Conservation (phyloP, 2,888 invertebrate species). For the Cantharis lateralis region DNA sequence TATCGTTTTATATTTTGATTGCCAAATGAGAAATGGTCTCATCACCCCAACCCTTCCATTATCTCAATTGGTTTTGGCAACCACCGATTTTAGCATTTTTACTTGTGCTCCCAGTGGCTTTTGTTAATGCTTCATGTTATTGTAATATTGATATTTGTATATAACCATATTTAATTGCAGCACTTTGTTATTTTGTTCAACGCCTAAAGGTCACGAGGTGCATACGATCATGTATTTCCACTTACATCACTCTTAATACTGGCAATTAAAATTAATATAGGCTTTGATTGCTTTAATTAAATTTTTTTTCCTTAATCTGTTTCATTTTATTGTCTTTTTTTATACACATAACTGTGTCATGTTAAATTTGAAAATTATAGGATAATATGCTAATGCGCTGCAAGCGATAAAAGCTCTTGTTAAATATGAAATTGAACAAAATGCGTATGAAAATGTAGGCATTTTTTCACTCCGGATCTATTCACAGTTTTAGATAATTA, state of each 20-base stretch:
- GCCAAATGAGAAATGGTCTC: background rate
- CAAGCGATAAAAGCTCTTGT: background rate
- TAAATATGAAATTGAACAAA: background rate
- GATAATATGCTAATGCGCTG: background rate
- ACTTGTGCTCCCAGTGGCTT: background rate
- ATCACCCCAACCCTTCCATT: background rate
- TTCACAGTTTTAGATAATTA: no score
- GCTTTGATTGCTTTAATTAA: background rate
- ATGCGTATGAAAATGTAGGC: background rate
- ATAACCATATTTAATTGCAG: background rate
- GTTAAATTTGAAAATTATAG: background rate
- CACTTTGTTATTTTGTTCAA: background rate
- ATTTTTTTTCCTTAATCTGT: background rate
- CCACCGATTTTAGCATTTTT: background rate
- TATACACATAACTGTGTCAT: background rate
- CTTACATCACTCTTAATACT: background rate
- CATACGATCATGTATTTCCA: background rate
- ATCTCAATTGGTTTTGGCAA: background rate
- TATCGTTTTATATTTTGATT: background rate
- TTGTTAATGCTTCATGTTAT: background rate
- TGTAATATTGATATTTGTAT: background rate
- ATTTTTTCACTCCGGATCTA: background rate
- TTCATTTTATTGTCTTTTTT: background rate
- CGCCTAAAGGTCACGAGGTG: background rate
- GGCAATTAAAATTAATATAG: background rate